Conservation (phyloP, 2,888 invertebrate genomes). For the Crepidodera aurea region DNA sequence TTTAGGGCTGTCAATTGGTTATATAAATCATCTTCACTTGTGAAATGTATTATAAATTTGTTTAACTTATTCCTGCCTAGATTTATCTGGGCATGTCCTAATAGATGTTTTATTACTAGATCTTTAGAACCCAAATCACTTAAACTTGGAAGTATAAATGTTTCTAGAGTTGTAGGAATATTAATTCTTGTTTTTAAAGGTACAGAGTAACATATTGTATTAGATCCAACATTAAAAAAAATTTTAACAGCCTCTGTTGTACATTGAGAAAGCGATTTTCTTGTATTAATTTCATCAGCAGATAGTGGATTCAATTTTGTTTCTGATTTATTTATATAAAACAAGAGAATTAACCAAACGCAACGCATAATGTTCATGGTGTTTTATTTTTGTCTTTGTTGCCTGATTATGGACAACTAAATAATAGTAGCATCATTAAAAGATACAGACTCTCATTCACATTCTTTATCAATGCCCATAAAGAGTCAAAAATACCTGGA, state of each 20-base stretch:
- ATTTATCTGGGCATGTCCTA: not conserved
- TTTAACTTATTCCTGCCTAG: not conserved
- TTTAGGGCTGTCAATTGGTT: slow-evolving; percentile 8
- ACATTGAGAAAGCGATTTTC: slow-evolving; percentile 30
- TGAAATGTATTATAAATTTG: slow-evolving; percentile 29
- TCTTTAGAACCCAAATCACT: not conserved
- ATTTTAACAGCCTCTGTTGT: slow-evolving; percentile 13
- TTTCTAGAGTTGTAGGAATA: not conserved
- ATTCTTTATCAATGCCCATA: too few species aligned
- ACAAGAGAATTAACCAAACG: not conserved
- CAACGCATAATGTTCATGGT: not conserved
- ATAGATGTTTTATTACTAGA: slow-evolving; percentile 16
- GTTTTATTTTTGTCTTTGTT: too few species aligned
- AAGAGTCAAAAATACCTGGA: too few species aligned
- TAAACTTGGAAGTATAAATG: slow-evolving; percentile 12
- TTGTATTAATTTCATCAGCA: slow-evolving; percentile 6
- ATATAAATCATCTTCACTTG: slow-evolving; percentile 12
- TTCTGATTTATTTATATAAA: slow-evolving; percentile 1
- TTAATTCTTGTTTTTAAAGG: slow-evolving; percentile 5
- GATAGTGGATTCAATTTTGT: slow-evolving; percentile 6
- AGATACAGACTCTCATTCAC: too few species aligned
- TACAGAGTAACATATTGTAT: slow-evolving; percentile 18
- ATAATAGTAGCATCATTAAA: too few species aligned
- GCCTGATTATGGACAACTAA: too few species aligned
- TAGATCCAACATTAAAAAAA: slow-evolving; percentile 11